Percentiles rank a stretch among this genome's conserved stretches.
Evolutionary conservation across 2,888 invertebrate genomes (phyloP).

Genomic region (Opisthograptis luteolata): DNA sequence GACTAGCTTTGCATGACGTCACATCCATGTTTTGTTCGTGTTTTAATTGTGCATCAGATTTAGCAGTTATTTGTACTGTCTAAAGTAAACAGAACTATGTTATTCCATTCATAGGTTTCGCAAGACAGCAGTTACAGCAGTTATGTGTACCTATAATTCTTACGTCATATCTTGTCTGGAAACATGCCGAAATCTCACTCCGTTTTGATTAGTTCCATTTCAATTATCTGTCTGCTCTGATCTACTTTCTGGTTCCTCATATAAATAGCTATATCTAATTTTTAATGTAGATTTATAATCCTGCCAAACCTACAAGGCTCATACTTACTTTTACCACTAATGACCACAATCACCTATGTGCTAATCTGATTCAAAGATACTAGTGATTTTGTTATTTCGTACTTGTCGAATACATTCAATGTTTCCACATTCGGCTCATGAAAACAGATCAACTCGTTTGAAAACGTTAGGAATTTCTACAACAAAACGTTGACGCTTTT

Average conservation of each 20-base stretch:
- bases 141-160: not conserved
- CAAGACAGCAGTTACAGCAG: constrained; percentile 16
- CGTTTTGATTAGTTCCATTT: not conserved
- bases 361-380: too few relatives aligned
- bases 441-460: not conserved
- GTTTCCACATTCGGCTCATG: not conserved
- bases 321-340: too few relatives aligned
- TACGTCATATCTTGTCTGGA: constrained; percentile 24
- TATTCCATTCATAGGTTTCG: not conserved
- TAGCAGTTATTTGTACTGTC: not conserved
- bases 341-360: too few relatives aligned
- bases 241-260: too few relatives aligned
- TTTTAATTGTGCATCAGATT: not conserved
- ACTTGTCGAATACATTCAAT: too few relatives aligned
- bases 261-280: too few relatives aligned
- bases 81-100: not conserved
- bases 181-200: constrained; percentile 10
- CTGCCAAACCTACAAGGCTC: too few relatives aligned
- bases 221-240: not conserved
- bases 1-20: constrained; percentile 4
- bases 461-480: constrained; percentile 6
- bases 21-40: constrained; percentile 3
- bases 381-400: too few relatives aligned
- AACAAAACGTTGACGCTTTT: not conserved
- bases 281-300: too few relatives aligned